A percentile compares a stretch with the other conserved stretches of the same genome.
Evolutionary conservation across 2,797 vertebrate genomes (phyloP).

Genomic region (Triplophysa bombifrons): DNA sequence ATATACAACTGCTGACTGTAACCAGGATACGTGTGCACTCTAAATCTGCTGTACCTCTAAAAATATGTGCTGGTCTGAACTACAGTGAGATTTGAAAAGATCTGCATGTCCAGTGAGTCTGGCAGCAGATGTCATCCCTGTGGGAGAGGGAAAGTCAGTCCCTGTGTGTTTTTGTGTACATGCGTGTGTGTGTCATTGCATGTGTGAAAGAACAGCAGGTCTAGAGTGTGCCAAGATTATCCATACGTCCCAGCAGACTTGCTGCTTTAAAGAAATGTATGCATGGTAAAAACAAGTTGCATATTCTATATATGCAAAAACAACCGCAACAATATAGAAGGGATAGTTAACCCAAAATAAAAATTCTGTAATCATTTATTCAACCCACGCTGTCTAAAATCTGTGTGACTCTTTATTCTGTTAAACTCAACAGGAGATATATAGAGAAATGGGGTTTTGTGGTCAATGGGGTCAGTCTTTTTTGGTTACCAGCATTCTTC

Average conservation of each 20-base stretch:
- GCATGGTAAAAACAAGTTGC: conserved; percentile 6
- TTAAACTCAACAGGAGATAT: too few relatives aligned
- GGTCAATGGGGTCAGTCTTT: too few relatives aligned
- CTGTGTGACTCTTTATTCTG: too few relatives aligned
- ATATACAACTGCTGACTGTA: not conserved
- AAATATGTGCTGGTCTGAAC: conserved; percentile 29
- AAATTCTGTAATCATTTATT: too few relatives aligned
- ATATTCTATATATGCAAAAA: not conserved
- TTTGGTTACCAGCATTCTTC: too few relatives aligned
- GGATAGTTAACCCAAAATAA: too few relatives aligned
- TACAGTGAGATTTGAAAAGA: conserved; percentile 27
- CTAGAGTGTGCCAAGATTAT: conserved; percentile 36
- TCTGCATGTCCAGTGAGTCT: conserved; percentile 52
- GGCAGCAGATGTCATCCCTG: conserved; percentile 82
- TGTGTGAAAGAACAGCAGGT: conserved; percentile 37
- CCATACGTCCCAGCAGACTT: conserved; percentile 45
- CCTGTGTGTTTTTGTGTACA: conserved; percentile 57
- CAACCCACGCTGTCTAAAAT: too few relatives aligned
- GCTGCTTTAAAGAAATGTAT: conserved; percentile 26
- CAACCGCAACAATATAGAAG: not conserved
- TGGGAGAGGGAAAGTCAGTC: conserved; percentile 71
- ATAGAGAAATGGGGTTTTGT: too few relatives aligned
- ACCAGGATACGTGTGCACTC: conserved; percentile 16
- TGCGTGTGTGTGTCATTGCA: conserved; percentile 57
- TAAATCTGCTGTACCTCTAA: conserved; percentile 12